Evolutionary conservation across 2,113 vertebrate species (phyloP).

Genomic region (Mellivora capensis): DNA sequence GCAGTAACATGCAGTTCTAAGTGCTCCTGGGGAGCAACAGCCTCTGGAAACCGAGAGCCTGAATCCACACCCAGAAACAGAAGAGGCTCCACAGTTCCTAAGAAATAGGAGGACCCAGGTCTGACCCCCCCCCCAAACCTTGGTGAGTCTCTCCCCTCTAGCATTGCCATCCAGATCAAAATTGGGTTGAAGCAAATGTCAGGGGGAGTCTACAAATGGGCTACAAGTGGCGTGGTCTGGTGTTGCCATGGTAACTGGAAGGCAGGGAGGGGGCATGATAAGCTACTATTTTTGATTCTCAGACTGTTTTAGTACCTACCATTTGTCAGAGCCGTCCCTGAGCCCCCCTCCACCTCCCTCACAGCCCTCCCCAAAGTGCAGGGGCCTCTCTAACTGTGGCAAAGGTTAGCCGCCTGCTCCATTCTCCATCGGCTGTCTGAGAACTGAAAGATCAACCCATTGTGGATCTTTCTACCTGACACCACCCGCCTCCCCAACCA

Average conservation of each 20-base stretch:
- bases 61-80: neutral
- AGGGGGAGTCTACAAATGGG: neutral
- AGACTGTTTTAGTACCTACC: neutral
- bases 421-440: neutral
- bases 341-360: neutral
- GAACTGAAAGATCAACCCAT: neutral
- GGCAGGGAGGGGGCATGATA: neutral
- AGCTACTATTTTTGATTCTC: neutral
- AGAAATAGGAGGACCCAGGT: neutral
- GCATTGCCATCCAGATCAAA: neutral
- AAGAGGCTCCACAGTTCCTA: neutral
- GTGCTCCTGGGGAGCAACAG: neutral
- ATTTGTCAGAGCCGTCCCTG: neutral
- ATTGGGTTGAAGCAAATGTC: neutral
- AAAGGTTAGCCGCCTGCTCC: neutral
- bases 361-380: neutral
- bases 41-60: neutral
- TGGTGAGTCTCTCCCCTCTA: neutral
- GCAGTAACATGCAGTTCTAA: neutral
- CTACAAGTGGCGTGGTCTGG: neutral
- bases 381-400: neutral
- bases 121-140: rapidly evolving
- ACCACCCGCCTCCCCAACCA: neutral
- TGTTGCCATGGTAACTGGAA: neutral
- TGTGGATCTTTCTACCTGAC: neutral